phyloP scores from a whole-genome alignment of 2,113 vertebrate genomes.

The Microcebus lehilahytsara region DNA sequence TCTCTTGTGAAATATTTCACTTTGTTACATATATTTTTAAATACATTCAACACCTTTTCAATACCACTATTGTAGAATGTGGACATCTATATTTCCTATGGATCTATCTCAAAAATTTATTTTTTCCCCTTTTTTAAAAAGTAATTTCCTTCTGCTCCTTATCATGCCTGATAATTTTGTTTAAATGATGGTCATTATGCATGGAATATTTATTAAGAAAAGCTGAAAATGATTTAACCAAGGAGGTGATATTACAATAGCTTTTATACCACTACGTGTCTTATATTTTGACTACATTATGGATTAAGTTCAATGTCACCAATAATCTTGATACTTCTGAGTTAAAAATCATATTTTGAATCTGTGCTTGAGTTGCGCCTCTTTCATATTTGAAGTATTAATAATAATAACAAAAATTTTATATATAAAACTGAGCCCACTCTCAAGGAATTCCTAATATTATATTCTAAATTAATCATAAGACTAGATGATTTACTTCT shows the following conservation, averaged over 20 bases:
- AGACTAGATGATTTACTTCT: not conserved
- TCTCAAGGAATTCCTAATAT: not conserved
- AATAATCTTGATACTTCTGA: not conserved
- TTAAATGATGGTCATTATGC: not conserved
- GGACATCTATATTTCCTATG: too few relatives aligned
- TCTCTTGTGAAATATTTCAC: too few relatives aligned
- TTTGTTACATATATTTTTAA: too few relatives aligned
- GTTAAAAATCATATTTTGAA: not conserved
- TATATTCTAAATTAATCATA: not conserved
- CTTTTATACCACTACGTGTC: not conserved
- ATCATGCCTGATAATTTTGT: not conserved
- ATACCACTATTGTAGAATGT: too few relatives aligned
- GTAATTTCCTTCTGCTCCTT: not conserved
- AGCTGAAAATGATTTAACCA: not conserved
- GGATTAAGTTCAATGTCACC: not conserved
- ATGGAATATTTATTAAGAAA: not conserved
- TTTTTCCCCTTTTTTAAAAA: fast-evolving
- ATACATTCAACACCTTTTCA: too few relatives aligned
- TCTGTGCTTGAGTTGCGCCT: not conserved
- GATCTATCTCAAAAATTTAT: too few relatives aligned
- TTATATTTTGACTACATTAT: not conserved
- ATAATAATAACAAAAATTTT: not conserved
- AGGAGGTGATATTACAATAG: not conserved
- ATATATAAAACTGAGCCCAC: not conserved
- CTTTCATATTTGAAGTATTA: not conserved